Evolutionary conservation across 2,797 vertebrate species (phyloP).

Genomic region (Alfaro cultratus): DNA sequence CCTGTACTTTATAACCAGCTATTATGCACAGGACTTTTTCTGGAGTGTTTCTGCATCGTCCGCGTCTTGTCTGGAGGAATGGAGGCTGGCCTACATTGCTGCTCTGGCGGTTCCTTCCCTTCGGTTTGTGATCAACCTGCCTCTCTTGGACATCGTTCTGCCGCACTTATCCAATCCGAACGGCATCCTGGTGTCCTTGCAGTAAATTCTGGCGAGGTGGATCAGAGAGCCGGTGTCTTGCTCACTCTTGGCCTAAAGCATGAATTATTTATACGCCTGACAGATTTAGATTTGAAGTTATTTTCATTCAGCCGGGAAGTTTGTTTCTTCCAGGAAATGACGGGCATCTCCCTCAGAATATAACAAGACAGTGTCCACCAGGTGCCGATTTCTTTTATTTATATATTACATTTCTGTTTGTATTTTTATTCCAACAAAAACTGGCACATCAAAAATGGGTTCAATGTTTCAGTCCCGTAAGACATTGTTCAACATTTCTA

Average conservation of each 20-base stretch:
- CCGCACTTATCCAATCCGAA: background rate
- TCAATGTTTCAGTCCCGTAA: no score
- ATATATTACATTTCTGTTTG: background rate
- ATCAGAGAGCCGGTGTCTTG: background rate
- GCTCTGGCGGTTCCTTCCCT: background rate
- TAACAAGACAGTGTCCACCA: background rate
- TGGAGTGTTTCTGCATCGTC: background rate
- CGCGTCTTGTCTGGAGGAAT: background rate
- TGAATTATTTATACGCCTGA: conserved; percentile 1
- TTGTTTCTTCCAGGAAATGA: background rate
- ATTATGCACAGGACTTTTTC: background rate
- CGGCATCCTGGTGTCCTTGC: background rate
- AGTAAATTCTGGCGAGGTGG: background rate
- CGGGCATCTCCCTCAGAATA: background rate
- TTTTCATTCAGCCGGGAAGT: background rate
- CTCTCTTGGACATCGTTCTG: background rate
- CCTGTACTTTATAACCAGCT: background rate
- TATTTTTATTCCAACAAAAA: background rate
- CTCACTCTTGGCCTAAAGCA: background rate
- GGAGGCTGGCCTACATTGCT: background rate
- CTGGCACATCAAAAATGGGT: background rate
- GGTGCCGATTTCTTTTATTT: background rate
- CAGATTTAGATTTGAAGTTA: background rate
- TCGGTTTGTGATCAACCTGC: background rate
- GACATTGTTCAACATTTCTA: no score